A percentile compares a stretch with the other conserved stretches of the same genome.
Evolutionary conservation across 1,140 invertebrate species (phyloP).

Genomic region (Formica selysi): DNA sequence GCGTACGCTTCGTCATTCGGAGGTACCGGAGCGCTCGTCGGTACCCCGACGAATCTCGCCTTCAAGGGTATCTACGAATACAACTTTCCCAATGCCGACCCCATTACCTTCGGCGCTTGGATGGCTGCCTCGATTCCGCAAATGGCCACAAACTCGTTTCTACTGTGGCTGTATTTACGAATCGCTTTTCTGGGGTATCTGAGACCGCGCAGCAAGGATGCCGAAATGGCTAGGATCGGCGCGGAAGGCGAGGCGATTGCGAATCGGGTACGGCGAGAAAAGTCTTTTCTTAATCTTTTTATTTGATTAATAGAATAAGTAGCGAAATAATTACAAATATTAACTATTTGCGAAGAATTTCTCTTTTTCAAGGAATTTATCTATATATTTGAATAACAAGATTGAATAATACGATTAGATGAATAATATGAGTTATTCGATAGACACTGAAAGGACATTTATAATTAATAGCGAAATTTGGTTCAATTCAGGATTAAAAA

Average conservation of each 20-base stretch:
- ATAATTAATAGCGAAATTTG: no score
- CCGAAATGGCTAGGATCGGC: conserved; percentile 87
- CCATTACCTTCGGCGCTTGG: conserved; percentile 91
- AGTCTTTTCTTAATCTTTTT: no score
- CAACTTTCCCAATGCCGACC: conserved; percentile 85
- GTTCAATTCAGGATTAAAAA: no score
- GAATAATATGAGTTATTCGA: no score
- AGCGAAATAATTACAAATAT: no score
- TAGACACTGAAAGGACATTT: no score
- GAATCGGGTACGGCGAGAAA: conserved; percentile 85
- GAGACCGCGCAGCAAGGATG: conserved; percentile 88
- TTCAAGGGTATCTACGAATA: conserved; percentile 92
- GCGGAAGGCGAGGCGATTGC: conserved; percentile 88
- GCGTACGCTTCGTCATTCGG: conserved; percentile 94
- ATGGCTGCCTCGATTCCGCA: conserved; percentile 90
- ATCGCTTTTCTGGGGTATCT: conserved; percentile 92
- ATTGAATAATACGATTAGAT: no score
- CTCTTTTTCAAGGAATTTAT: no score
- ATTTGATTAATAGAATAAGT: no score
- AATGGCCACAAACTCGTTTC: conserved; percentile 90
- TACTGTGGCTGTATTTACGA: conserved; percentile 90
- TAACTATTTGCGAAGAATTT: no score
- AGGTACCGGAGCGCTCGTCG: conserved; percentile 94
- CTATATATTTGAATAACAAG: no score
- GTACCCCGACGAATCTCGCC: conserved; percentile 95